Evolutionary conservation across 2,888 invertebrate genomes (phyloP).

Genomic region (Ichneumoninae sp.): DNA sequence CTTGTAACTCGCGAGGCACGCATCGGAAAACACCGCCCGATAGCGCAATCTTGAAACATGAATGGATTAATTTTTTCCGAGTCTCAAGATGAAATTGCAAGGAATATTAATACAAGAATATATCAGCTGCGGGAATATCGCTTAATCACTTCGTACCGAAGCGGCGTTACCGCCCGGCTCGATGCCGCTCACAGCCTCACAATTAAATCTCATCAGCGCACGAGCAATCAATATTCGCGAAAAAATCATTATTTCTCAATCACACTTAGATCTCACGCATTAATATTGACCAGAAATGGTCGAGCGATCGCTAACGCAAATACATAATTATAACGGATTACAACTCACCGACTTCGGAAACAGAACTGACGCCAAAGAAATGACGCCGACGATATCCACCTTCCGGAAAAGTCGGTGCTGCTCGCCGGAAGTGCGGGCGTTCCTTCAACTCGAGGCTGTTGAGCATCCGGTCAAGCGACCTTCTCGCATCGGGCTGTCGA

Average conservation of each 20-base stretch:
- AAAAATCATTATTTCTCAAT: constrained; percentile 28
- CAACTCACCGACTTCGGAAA: constrained; percentile 65
- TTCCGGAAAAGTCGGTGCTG: constrained; percentile 53
- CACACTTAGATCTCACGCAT: not conserved
- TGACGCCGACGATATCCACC: constrained; percentile 56
- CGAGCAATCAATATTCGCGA: constrained; percentile 21
- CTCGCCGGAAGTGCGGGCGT: constrained; percentile 49
- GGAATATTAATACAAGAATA: not conserved
- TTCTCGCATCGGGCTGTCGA: not conserved
- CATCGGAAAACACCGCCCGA: not conserved
- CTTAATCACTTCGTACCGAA: not conserved
- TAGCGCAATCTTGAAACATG: not conserved
- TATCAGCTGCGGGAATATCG: not conserved
- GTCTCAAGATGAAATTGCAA: not conserved
- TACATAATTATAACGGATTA: constrained; percentile 57
- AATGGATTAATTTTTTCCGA: not conserved
- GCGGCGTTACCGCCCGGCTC: constrained; percentile 54
- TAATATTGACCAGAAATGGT: constrained; percentile 37
- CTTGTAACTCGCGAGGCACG: constrained; percentile 38
- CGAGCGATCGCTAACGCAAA: constrained; percentile 47
- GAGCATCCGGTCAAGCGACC: constrained; percentile 50
- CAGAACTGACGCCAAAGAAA: constrained; percentile 60
- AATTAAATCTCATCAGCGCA: not conserved
- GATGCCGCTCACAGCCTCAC: not conserved
- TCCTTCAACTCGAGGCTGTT: not conserved